Conservation (phyloP, 2,888 invertebrate species). For the Hypselothyrea guttata region DNA sequence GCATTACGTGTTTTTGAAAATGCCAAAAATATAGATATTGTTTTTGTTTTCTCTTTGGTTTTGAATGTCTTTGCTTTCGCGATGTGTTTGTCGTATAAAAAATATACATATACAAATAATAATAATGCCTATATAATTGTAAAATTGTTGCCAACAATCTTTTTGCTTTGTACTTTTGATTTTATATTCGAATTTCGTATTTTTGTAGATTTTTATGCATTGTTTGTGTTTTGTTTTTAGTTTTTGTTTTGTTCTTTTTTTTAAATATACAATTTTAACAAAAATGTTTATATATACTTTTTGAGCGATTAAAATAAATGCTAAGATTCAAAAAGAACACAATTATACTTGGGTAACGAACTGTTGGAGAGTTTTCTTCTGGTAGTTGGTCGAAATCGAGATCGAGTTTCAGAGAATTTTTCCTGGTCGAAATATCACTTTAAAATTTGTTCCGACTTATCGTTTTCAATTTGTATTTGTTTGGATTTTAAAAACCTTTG, state of each 20-base stretch:
- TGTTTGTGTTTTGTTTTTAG: slow-evolving; percentile 13
- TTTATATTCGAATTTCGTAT: slow-evolving; percentile 65
- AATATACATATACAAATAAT: slow-evolving; percentile 71
- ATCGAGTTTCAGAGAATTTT: slow-evolving; percentile 43
- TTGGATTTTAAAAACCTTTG: slow-evolving; percentile 30
- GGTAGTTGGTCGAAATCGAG: slow-evolving; percentile 48
- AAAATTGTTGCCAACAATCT: slow-evolving; percentile 76
- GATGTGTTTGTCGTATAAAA: slow-evolving; percentile 66
- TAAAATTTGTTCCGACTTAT: slow-evolving; percentile 37
- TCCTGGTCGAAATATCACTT: slow-evolving; percentile 49
- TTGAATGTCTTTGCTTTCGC: slow-evolving; percentile 35
- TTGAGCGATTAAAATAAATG: slow-evolving; percentile 47
- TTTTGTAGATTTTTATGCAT: slow-evolving; percentile 30
- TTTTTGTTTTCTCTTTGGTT: slow-evolving; percentile 43
- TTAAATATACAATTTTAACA: slow-evolving; percentile 33
- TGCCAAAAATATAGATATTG: slow-evolving; percentile 27
- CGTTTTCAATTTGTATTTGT: slow-evolving; percentile 11
- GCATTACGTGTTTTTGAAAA: slow-evolving; percentile 48
- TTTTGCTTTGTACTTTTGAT: slow-evolving; percentile 75
- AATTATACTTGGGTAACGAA: slow-evolving; percentile 38
- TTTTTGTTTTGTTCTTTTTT: slow-evolving; percentile 18
- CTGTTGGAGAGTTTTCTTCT: slow-evolving; percentile 39
- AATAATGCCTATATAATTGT: slow-evolving; percentile 66
- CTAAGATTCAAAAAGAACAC: slow-evolving; percentile 46
- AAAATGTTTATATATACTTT: slow-evolving; percentile 32